These are phyloP conservation scores for Ammodytes marinus DNA, from an alignment of 2,113 vertebrate species.

Conservation along the genomic window DNA sequence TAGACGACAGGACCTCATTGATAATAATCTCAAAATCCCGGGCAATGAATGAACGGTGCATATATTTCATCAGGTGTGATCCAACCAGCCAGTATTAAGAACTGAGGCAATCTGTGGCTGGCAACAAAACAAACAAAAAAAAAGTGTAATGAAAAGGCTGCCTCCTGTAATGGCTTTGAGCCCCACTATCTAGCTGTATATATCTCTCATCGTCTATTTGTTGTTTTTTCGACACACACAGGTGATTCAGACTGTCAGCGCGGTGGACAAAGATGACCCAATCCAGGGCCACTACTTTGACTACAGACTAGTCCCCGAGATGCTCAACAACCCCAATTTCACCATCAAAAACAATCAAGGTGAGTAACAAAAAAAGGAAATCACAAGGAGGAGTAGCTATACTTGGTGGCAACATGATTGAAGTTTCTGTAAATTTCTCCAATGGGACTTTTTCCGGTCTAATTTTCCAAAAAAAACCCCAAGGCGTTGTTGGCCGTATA, in stretches of 20 bases:
- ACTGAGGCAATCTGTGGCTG: slow-evolving; percentile 45
- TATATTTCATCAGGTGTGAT: slow-evolving; percentile 79
- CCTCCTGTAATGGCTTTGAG: slow-evolving; percentile 50
- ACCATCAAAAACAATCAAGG: slow-evolving; percentile 95
- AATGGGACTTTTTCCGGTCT: slow-evolving; percentile 45
- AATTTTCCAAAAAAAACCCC: slow-evolving; percentile 43
- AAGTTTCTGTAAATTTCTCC: slow-evolving; percentile 46
- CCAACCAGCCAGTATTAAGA: slow-evolving; percentile 57
- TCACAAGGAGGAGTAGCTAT: not conserved
- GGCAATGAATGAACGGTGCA: slow-evolving; percentile 61
- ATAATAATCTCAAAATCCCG: slow-evolving; percentile 79
- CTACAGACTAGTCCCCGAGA: slow-evolving; percentile 94
- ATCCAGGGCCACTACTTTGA: slow-evolving; percentile 96
- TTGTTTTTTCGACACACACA: slow-evolving; percentile 76
- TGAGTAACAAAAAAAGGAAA: slow-evolving; percentile 37
- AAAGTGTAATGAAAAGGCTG: slow-evolving; percentile 66
- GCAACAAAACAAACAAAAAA: slow-evolving; percentile 35
- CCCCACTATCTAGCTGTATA: slow-evolving; percentile 25
- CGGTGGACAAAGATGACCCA: slow-evolving; percentile 96
- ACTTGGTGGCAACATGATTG: slow-evolving; percentile 30
- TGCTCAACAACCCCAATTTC: slow-evolving; percentile 97
- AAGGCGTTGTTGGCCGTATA: slow-evolving; percentile 40
- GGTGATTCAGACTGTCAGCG: slow-evolving; percentile 97
- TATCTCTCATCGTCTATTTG: slow-evolving; percentile 67
- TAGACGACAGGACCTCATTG: slow-evolving; percentile 77